phyloP scores from a whole-genome alignment of 1,140 invertebrate genomes.

The Drosophila sulfurigaster region DNA sequence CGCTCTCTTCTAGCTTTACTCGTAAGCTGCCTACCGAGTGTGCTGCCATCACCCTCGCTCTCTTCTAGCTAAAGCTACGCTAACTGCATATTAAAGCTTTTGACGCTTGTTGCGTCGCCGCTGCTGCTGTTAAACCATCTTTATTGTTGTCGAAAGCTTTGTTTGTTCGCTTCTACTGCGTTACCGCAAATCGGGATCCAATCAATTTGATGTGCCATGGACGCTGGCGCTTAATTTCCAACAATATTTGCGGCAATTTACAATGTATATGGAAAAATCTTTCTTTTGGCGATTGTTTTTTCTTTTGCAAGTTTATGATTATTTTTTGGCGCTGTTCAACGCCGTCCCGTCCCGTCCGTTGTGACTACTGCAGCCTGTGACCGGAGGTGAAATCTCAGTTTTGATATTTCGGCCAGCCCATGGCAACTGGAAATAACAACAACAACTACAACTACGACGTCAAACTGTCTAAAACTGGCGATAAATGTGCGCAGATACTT shows the following conservation, averaged over 20 bases:
- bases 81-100: slow-evolving; percentile 72
- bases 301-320: slow-evolving; percentile 25
- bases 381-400: slow-evolving; percentile 78
- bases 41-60: slow-evolving; percentile 22
- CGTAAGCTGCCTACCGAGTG: not conserved
- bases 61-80: slow-evolving; percentile 49
- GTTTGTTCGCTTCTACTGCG: slow-evolving; percentile 51
- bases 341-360: slow-evolving; percentile 16
- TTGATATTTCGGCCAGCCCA: slow-evolving; percentile 54
- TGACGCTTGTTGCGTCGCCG: slow-evolving; percentile 36
- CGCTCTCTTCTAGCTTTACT: slow-evolving; percentile 5
- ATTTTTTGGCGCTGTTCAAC: slow-evolving; percentile 13
- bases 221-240: slow-evolving; percentile 12
- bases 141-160: slow-evolving; percentile 41
- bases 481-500: slow-evolving; percentile 76
- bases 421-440: slow-evolving; percentile 26
- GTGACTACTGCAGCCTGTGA: slow-evolving; percentile 78
- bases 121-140: slow-evolving; percentile 14
- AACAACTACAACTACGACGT: slow-evolving; percentile 23
- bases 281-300: slow-evolving; percentile 35
- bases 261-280: slow-evolving; percentile 25
- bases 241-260: slow-evolving; percentile 39
- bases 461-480: slow-evolving; percentile 63
- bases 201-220: slow-evolving; percentile 27
- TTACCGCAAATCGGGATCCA: slow-evolving; percentile 18